Conservation (phyloP, 2,113 vertebrate genomes). For the Sapajus apella region DNA sequence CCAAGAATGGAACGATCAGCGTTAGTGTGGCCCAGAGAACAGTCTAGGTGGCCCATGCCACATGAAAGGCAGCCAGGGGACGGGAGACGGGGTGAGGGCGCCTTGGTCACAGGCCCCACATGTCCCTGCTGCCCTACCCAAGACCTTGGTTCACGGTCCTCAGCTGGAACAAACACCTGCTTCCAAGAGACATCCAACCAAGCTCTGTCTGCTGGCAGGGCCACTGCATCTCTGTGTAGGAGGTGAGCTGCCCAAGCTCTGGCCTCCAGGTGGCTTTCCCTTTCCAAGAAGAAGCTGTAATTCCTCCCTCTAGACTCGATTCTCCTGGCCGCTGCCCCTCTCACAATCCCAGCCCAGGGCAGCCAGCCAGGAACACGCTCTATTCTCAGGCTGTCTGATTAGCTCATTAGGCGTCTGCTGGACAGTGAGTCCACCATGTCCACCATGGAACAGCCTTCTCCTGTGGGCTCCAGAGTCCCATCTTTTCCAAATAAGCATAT, state of each 20-base stretch:
- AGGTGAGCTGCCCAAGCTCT: background rate
- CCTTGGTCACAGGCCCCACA: background rate
- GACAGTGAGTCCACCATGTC: background rate
- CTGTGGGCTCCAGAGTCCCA: background rate
- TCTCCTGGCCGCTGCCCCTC: conserved; percentile 4
- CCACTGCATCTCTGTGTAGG: background rate
- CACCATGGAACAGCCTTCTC: background rate
- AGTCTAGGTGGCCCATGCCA: conserved; percentile 57
- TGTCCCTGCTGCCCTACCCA: background rate
- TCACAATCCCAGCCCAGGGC: background rate
- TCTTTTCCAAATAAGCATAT: background rate
- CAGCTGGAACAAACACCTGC: conserved; percentile 58
- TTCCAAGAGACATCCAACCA: background rate
- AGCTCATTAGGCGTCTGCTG: background rate
- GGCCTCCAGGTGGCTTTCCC: background rate
- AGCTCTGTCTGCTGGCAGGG: background rate
- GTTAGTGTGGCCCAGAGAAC: conserved; percentile 20
- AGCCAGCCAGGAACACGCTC: background rate
- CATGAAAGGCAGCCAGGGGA: background rate
- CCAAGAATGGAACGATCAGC: conserved; percentile 6
- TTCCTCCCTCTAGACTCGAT: conserved; percentile 20
- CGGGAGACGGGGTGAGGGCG: background rate
- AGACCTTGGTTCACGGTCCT: background rate
- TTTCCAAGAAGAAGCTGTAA: conserved; percentile 54
- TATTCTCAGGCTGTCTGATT: background rate